phyloP scores from a whole-genome alignment of 2,888 invertebrate genomes.

The Chironomus riparius region DNA sequence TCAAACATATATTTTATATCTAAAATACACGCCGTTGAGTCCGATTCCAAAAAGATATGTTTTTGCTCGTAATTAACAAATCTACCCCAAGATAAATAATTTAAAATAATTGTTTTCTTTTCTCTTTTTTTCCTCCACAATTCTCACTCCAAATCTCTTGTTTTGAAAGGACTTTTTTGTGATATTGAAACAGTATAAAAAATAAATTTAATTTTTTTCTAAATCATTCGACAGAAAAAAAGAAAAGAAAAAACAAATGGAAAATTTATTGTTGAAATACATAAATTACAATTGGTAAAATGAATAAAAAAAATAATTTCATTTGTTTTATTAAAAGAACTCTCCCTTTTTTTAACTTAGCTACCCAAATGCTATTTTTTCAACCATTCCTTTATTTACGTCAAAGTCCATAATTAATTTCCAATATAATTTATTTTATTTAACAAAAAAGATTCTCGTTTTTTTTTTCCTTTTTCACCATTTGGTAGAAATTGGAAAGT shows the following conservation, averaged over 20 bases:
- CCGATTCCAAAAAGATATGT: too few relatives aligned
- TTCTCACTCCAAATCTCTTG: too few relatives aligned
- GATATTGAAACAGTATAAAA: too few relatives aligned
- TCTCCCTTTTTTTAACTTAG: not conserved
- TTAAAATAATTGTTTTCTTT: slow-evolving; percentile 32
- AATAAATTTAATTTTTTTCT: too few relatives aligned
- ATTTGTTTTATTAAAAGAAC: not conserved
- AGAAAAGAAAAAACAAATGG: slow-evolving; percentile 28
- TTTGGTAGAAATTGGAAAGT: too few relatives aligned
- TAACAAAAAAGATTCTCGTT: not conserved
- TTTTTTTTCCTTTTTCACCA: too few relatives aligned
- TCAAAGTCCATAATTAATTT: slow-evolving; percentile 21
- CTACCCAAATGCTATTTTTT: not conserved
- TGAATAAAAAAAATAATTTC: not conserved
- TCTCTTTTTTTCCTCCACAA: slow-evolving; percentile 32
- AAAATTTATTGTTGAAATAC: not conserved
- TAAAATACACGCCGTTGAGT: too few relatives aligned
- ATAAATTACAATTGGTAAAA: not conserved
- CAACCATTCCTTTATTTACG: slow-evolving; percentile 7
- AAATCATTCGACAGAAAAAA: too few relatives aligned
- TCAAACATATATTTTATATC: too few relatives aligned
- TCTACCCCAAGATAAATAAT: slow-evolving; percentile 29
- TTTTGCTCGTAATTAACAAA: slow-evolving; percentile 29
- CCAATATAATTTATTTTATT: slow-evolving; percentile 19
- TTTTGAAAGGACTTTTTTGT: too few relatives aligned